Base-by-base conservation (phyloP, 2,113 vertebrate genomes). In the Crotalus horridus region DNA sequence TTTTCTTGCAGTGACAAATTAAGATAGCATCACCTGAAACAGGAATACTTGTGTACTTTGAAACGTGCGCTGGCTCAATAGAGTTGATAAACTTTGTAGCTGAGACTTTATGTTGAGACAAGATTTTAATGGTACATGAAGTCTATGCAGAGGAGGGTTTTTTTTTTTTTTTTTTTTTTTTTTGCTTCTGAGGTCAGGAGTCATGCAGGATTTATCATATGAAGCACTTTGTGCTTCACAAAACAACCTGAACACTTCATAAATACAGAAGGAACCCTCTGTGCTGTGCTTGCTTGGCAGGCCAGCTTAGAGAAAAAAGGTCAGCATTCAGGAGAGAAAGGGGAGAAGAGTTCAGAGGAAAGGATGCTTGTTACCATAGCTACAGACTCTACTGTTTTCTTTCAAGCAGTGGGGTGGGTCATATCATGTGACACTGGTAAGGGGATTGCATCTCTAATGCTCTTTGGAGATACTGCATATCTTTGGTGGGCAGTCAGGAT, bases 21-120 rank as follows among this genome's bases (percentile, higher is more conserved):
- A 90, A 93, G 95, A 94, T 90, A 93, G 94, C 95, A 93, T 92
- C 92, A 91, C 88, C 92, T 92, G 90, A 89, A 88, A 92, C 39
- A 93, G 69, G 85, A 93, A 74, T 94, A 93, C 56, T 69, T 94
- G 46, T 3, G 7, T 91, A 43, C 93, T 95, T 94, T 92, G 93
- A 94, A 91, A 94, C 93, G 58, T 93, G 56, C 86, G 90, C 88
- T 91, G 90, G 43, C 90, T 93, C 91, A 93, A 87, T 74, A 93
- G 92, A 61, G 74, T 87, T 94, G 94, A 74, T 85, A 48, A 90
- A 53, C 87, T 92, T 92, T 58, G 61, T 92, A 94, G 23, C 3
- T 1, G 43, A 85, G 24, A 0, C 93, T 92, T 58, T 92, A 85
- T 92, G 91, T 39, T 90, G 91, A 95, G 85, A 39, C 64, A 93